A percentile compares a stretch with the other conserved stretches of the same genome.
Evolutionary conservation across 2,113 vertebrate species (phyloP).

Genomic region (Heterotilapia buettikoferi): DNA sequence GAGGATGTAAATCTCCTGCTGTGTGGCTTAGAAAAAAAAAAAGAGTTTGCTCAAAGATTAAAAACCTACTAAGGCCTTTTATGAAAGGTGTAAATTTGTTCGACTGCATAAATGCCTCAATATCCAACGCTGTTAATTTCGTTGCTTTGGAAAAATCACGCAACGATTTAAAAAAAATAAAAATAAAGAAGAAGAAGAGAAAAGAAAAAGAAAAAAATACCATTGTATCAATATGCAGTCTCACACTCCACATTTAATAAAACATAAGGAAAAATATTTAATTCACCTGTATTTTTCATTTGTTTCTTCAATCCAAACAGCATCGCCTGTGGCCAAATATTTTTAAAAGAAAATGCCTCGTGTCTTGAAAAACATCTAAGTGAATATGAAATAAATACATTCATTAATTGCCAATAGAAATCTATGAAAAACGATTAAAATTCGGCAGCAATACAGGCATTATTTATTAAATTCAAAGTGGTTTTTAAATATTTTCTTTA

Average conservation of each 20-base stretch:
- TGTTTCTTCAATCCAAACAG: neutral
- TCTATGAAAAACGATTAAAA: neutral
- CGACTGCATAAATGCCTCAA: neutral
- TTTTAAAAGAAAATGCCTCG: neutral
- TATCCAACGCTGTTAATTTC: neutral
- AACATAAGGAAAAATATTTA: neutral
- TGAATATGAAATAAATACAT: neutral
- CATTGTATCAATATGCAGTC: neutral
- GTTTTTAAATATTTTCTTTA: neutral
- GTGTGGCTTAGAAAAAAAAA: neutral
- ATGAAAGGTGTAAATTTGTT: neutral
- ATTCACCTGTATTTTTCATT: neutral
- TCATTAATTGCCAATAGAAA: neutral
- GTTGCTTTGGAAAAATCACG: neutral
- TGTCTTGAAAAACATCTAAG: neutral
- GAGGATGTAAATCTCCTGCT: conserved; percentile 1
- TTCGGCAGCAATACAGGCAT: neutral
- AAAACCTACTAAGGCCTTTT: conserved; percentile 35
- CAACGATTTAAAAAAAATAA: neutral
- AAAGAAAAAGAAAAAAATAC: neutral
- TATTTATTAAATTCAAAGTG: neutral
- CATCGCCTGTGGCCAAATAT: neutral
- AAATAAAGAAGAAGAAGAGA: neutral
- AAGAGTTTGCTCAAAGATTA: conserved; percentile 1
- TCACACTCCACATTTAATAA: neutral